phyloP scores from a whole-genome alignment of 1,140 invertebrate genomes.

The Aphelenchoides besseyi region DNA sequence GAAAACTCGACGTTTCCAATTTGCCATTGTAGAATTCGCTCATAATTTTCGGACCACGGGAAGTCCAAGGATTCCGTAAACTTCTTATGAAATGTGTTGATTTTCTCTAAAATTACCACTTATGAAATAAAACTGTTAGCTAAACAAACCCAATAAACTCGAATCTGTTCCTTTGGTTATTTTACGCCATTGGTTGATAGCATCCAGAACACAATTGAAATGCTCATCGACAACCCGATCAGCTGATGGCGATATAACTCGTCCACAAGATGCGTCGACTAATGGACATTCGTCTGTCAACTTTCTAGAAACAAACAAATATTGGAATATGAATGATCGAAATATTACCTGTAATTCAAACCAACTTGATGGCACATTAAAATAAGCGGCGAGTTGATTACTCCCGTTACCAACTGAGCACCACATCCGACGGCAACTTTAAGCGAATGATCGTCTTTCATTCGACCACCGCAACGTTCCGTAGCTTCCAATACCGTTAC shows the following conservation, averaged over 20 bases:
- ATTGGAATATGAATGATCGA: slow-evolving; percentile 11
- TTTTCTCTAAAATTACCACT: slow-evolving; percentile 1
- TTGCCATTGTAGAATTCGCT: slow-evolving; percentile 64
- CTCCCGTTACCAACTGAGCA: slow-evolving; percentile 64
- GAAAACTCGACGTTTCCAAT: slow-evolving; percentile 65
- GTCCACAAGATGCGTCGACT: slow-evolving; percentile 52
- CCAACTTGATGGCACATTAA: slow-evolving; percentile 65
- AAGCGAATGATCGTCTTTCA: slow-evolving; percentile 62
- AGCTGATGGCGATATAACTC: slow-evolving; percentile 46
- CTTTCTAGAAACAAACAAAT: slow-evolving; percentile 28
- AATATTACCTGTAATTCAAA: slow-evolving; percentile 32
- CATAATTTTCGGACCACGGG: slow-evolving; percentile 56
- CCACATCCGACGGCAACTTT: slow-evolving; percentile 63
- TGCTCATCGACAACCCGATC: slow-evolving; percentile 65
- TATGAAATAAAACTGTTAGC: slow-evolving; percentile 16
- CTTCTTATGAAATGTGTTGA: slow-evolving; percentile 14
- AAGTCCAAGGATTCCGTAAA: neutral
- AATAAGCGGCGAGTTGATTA: slow-evolving; percentile 66
- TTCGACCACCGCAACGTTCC: slow-evolving; percentile 64
- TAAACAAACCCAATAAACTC: slow-evolving; percentile 59
- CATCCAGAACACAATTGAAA: slow-evolving; percentile 65
- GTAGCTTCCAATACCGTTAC: slow-evolving; percentile 65
- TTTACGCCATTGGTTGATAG: slow-evolving; percentile 63
- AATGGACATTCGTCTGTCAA: slow-evolving; percentile 51
- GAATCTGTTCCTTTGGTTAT: slow-evolving; percentile 51